Conservation (phyloP, 2,797 vertebrate species). For the Chrosomus eos region DNA sequence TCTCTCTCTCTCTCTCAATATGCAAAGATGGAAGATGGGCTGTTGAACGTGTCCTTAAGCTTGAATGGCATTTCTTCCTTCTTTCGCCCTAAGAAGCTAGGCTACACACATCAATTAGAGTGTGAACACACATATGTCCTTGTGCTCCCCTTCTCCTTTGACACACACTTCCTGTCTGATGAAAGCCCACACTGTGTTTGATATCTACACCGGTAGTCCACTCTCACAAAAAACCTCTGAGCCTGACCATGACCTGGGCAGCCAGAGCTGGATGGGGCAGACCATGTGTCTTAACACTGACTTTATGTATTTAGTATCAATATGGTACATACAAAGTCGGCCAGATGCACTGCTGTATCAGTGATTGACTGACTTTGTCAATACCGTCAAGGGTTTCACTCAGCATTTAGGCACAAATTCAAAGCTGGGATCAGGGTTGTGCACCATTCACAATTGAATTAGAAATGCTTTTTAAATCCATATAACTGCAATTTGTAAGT, state of each 20-base stretch:
- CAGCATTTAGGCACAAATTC: background rate
- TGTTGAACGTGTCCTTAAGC: constrained; percentile 46
- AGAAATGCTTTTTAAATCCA: background rate
- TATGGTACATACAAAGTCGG: background rate
- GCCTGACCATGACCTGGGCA: constrained; percentile 54
- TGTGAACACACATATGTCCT: constrained; percentile 1
- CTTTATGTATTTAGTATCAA: background rate
- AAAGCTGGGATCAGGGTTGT: background rate
- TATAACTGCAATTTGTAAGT: background rate
- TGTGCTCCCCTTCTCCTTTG: constrained; percentile 31
- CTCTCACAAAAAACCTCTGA: constrained; percentile 54
- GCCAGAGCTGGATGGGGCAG: constrained; percentile 34
- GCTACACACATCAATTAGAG: constrained; percentile 44
- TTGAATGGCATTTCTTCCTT: constrained; percentile 48
- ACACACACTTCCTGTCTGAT: constrained; percentile 53
- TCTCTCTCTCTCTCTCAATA: constrained; percentile 2
- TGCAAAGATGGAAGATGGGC: constrained; percentile 36
- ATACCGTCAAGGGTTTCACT: background rate
- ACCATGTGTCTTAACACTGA: constrained; percentile 51
- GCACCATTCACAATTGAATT: background rate
- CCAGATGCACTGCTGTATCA: background rate
- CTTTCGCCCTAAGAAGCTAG: constrained; percentile 30
- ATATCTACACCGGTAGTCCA: constrained; percentile 54
- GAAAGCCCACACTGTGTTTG: constrained; percentile 62
- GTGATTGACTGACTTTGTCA: background rate